Evolutionary conservation across 2,888 invertebrate genomes (phyloP).

Genomic region (Chymomyza procnemis): DNA sequence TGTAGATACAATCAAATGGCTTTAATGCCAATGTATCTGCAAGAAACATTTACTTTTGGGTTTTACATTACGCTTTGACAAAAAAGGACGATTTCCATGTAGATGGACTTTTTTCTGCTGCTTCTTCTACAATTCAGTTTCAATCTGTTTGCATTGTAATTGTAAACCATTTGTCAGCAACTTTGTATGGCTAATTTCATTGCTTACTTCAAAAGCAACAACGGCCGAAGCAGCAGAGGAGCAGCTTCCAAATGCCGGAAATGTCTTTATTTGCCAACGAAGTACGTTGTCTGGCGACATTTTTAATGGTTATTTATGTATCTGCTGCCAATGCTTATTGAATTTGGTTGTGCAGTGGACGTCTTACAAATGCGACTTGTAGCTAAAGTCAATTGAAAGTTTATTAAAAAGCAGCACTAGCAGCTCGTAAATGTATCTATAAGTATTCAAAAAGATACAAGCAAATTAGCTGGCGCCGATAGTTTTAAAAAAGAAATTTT

Average conservation of each 20-base stretch:
- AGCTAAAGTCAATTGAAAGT: conserved; percentile 40
- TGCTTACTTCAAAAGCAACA: neutral
- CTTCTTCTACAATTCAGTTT: conserved; percentile 31
- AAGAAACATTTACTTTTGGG: conserved; percentile 1
- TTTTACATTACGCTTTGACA: conserved; percentile 1
- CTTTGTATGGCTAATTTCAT: conserved; percentile 56
- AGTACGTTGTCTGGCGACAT: conserved; percentile 23
- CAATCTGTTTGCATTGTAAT: conserved; percentile 53
- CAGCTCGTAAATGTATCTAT: neutral
- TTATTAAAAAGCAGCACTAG: conserved; percentile 26
- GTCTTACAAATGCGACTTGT: neutral
- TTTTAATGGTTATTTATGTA: conserved; percentile 47
- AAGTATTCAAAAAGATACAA: neutral
- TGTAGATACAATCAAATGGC: neutral
- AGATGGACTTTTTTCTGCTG: neutral
- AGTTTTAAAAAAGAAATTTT: neutral
- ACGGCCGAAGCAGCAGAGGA: neutral
- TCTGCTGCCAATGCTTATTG: conserved; percentile 47
- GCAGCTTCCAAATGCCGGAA: conserved; percentile 55
- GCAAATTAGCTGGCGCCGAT: neutral
- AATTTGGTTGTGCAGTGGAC: conserved; percentile 36
- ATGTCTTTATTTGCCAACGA: conserved; percentile 62
- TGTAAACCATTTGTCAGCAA: conserved; percentile 73
- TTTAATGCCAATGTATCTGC: neutral
- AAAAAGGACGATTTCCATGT: conserved; percentile 22